Evolutionary conservation across 2,888 invertebrate species (phyloP).

Genomic region (Pycnomerus fuliginosus): DNA sequence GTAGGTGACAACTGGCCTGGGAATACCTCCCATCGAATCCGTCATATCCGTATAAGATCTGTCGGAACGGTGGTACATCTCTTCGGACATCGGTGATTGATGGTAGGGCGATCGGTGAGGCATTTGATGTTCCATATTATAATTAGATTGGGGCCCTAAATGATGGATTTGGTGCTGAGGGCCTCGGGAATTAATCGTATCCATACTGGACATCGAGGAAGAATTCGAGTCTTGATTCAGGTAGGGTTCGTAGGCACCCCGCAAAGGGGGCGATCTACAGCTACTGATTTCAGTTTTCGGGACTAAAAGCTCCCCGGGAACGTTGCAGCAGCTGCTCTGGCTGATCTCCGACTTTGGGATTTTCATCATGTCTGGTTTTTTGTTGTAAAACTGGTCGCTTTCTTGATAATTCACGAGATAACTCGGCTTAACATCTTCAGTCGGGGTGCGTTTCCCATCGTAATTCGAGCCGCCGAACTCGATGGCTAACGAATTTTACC

Average conservation of each 20-base stretch:
- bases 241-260: constrained; percentile 62
- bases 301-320: constrained; percentile 59
- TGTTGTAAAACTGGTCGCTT: constrained; percentile 29
- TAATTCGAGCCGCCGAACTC: constrained; percentile 37
- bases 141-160: constrained; percentile 51
- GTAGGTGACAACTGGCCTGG: constrained; percentile 60
- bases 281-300: constrained; percentile 65
- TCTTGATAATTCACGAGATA: constrained; percentile 47
- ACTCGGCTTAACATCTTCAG: constrained; percentile 52
- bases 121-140: constrained; percentile 55
- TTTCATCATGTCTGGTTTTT: constrained; percentile 52
- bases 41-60: constrained; percentile 64
- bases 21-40: constrained; percentile 59
- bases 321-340: constrained; percentile 52
- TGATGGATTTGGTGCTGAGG: constrained; percentile 52
- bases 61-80: constrained; percentile 51
- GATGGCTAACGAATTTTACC: no score
- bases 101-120: constrained; percentile 64
- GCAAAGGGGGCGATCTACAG: constrained; percentile 55
- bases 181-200: constrained; percentile 56
- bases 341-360: constrained; percentile 56
- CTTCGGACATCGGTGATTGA: constrained; percentile 61
- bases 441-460: constrained; percentile 45
- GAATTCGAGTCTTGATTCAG: constrained; percentile 70
- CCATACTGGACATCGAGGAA: constrained; percentile 70